Base-by-base conservation (phyloP, 2,113 vertebrate species). In the Pelecanoides urinatrix region DNA sequence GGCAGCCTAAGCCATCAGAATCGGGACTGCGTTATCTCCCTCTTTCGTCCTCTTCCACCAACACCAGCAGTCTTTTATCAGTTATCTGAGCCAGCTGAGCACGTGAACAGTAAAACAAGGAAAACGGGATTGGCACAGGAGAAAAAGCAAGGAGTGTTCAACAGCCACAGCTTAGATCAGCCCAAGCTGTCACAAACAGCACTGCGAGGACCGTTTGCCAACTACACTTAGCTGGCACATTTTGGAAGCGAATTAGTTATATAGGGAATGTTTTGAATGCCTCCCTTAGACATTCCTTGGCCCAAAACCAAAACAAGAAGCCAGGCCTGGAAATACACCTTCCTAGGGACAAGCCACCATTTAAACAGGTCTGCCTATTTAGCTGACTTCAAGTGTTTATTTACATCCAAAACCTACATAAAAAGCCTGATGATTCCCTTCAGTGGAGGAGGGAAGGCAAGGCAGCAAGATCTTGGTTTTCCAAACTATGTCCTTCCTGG, bases 261-360 rank as follows among this genome's bases (percentile, higher is more conserved):
- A 76, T 3, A 40, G 44, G 22, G 34, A 90, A 86, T 67, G 47
- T 61, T 90, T 13, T 79, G 13, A 91, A 78, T 40, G 16, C 40
- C 15, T 66, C 22, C n/a, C 27, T 81, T 56, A 40, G 16, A 66
- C 16, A 40, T 70, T 90, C 2, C 5, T 45, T 53, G 53, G 66
- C 62, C n/a, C 50, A 78, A 90, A 82, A 86, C 50, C 71, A 93
- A 92, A 77, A 77, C 9, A 77, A 93, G 68, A 65, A 56, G 10
- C 5, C 40, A 56, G 61, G 38, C 23, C 80, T 68, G 49, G 47
- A 82, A 85, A 92, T 16, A 80, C 6, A 67, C 12, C 38, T 91
- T 80, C 50, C 19, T 32, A 86, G 16, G 38, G 50, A 80, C 49
- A 93, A 88, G 32, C 9, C 67, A 56, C 47, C 38, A 55, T 42